Evolutionary conservation across 2,113 vertebrate genomes (phyloP).

Genomic region (Epinephelus moara): DNA sequence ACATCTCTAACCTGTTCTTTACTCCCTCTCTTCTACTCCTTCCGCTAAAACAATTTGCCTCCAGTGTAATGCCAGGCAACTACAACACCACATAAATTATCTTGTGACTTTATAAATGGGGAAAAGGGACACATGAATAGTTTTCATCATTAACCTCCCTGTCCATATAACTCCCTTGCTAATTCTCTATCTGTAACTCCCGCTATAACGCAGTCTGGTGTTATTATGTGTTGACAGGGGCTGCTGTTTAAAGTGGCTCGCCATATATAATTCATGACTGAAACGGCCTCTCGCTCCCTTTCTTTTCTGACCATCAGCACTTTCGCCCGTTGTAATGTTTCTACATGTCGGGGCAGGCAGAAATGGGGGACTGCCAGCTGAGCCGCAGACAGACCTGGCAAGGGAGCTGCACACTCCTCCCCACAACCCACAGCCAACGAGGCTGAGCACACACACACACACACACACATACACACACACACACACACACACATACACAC

Average conservation of each 20-base stretch:
- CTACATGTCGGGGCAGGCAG: constrained; percentile 63
- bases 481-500: neutral
- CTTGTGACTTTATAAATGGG: constrained; percentile 36
- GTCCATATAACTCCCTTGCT: constrained; percentile 36
- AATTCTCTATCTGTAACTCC: constrained; percentile 59
- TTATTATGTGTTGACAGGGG: constrained; percentile 80
- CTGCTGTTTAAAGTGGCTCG: constrained; percentile 81
- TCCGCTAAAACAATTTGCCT: constrained; percentile 20
- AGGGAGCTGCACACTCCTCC: constrained; percentile 1
- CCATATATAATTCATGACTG: constrained; percentile 85
- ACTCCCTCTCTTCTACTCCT: constrained; percentile 2
- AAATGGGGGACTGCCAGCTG: constrained; percentile 59
- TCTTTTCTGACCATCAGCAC: constrained; percentile 84
- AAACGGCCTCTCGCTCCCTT: constrained; percentile 68
- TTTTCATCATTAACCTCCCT: constrained; percentile 49
- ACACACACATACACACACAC: too few relatives aligned
- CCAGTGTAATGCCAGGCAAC: constrained; percentile 20
- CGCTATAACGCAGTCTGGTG: constrained; percentile 60
- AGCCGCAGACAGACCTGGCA: constrained; percentile 24
- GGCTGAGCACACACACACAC: neutral
- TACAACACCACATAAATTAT: constrained; percentile 20
- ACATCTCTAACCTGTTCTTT: constrained; percentile 21
- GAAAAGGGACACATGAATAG: constrained; percentile 36
- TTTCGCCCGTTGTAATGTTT: constrained; percentile 77
- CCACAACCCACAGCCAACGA: constrained; percentile 7